Percentiles rank a stretch among this genome's conserved stretches.
Evolutionary conservation across 1,140 invertebrate genomes (phyloP).

Genomic region (Drosophila funebris): DNA sequence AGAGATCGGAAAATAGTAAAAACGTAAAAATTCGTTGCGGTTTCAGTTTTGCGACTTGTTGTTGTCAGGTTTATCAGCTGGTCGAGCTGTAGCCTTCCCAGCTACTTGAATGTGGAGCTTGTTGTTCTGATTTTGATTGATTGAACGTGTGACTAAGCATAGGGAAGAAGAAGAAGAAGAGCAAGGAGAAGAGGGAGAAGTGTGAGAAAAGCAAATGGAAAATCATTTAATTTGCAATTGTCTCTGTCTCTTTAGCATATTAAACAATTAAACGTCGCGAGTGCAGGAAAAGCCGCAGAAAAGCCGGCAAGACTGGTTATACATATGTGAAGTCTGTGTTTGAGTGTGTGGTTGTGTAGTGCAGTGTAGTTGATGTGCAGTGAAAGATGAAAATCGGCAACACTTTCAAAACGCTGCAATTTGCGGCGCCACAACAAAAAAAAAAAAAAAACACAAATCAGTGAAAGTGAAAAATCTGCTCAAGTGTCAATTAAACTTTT

Average conservation of each 20-base stretch:
- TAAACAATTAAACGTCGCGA: constrained; percentile 13
- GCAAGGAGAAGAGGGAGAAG: background rate
- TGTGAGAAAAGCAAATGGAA: constrained; percentile 10
- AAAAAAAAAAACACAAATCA: constrained; percentile 47
- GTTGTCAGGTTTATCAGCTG: constrained; percentile 53
- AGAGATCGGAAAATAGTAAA: background rate
- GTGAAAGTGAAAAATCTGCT: constrained; percentile 78
- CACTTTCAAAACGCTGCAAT: constrained; percentile 61
- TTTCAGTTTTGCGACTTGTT: background rate
- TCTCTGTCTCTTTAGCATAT: constrained; percentile 10
- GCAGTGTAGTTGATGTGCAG: constrained; percentile 23
- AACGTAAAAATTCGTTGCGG: background rate
- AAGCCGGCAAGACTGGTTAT: constrained; percentile 33
- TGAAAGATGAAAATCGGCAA: constrained; percentile 61
- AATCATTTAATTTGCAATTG: constrained; percentile 3
- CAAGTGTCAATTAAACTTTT: constrained; percentile 75
- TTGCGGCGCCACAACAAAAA: constrained; percentile 51
- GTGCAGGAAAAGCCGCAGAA: constrained; percentile 42
- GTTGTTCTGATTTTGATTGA: constrained; percentile 57
- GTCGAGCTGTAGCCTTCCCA: constrained; percentile 7
- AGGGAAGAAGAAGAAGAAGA: background rate
- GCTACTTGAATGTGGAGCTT: constrained; percentile 32
- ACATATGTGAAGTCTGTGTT: too few species aligned
- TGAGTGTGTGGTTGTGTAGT: constrained; percentile 15
- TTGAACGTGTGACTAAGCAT: constrained; percentile 57